These are phyloP conservation scores for Cyclophora punctaria DNA, from an alignment of 2,888 invertebrate genomes.

Conservation along the genomic window DNA sequence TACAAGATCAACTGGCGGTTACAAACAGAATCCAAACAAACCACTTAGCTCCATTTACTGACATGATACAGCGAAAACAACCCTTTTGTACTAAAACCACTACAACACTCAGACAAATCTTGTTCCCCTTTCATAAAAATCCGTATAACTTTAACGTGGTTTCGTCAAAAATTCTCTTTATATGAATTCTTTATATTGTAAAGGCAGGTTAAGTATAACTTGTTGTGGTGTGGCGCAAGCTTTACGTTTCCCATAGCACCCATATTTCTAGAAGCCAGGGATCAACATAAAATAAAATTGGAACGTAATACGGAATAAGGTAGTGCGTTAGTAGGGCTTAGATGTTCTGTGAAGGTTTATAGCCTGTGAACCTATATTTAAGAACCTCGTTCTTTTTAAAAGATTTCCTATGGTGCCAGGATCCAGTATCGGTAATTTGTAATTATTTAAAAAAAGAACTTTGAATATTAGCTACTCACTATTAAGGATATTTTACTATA, in stretches of 20 bases:
- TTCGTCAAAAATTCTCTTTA: conserved; percentile 51
- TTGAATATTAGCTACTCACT: no score
- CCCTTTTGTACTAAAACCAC: conserved; percentile 3
- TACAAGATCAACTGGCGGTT: no score
- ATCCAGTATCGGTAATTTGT: no score
- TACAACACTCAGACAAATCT: conserved; percentile 5
- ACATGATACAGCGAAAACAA: conserved; percentile 7
- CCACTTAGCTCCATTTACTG: not conserved
- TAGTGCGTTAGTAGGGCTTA: conserved; percentile 28
- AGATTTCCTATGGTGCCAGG: no score
- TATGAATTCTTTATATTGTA: conserved; percentile 54
- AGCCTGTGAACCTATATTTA: no score
- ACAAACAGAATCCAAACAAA: no score
- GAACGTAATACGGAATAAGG: conserved; percentile 37
- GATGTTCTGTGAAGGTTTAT: conserved; percentile 1
- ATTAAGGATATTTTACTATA: no score
- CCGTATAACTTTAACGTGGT: conserved; percentile 34
- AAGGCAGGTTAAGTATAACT: conserved; percentile 45
- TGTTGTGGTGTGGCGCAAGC: conserved; percentile 31
- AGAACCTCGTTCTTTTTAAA: no score
- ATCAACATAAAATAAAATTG: conserved; percentile 60
- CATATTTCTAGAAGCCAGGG: conserved; percentile 43
- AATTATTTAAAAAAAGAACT: no score
- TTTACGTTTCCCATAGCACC: conserved; percentile 51
- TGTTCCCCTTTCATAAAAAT: conserved; percentile 26